These are phyloP conservation scores for Muricea muricata DNA, from an alignment of 92 coral and sea anemone genomes.

Conservation along the genomic window DNA sequence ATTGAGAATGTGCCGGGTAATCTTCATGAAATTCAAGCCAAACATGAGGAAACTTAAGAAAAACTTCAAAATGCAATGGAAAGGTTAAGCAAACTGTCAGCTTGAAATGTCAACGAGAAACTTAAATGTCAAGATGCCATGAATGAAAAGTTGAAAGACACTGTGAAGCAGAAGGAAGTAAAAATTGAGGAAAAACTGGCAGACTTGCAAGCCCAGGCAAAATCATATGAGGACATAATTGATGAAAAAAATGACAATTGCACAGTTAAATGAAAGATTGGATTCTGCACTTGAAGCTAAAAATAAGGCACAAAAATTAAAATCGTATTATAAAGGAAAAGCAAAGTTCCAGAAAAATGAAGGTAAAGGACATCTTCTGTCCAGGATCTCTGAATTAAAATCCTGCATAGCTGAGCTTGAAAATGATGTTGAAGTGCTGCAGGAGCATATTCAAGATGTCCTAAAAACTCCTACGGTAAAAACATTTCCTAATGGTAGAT, in stretches of 20 bases:
- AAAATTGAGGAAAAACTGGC: not conserved
- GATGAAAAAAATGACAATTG: not conserved
- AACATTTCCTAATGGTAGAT: constrained; percentile 37
- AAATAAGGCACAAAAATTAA: not conserved
- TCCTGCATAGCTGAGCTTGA: not conserved
- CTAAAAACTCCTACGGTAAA: not conserved
- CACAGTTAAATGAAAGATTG: not conserved
- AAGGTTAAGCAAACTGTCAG: not conserved
- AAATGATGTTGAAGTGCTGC: constrained; percentile 18
- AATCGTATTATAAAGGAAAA: not conserved
- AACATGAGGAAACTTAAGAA: not conserved
- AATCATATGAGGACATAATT: not conserved
- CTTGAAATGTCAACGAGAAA: constrained; percentile 31
- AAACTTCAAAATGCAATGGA: not conserved
- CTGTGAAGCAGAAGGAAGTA: not conserved
- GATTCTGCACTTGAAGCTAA: constrained; percentile 1
- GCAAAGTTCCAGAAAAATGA: not conserved
- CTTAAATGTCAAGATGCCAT: constrained; percentile 1
- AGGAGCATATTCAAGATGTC: not conserved
- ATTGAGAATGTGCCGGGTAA: too few species aligned
- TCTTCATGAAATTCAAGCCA: not conserved
- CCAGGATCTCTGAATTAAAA: not conserved
- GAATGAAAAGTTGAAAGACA: not conserved
- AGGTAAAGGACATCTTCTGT: not conserved
- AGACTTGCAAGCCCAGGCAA: constrained; percentile 11